A percentile compares a stretch with the other conserved stretches of the same genome.
phyloP scores from a whole-genome alignment of 2,113 vertebrate species.

The Coturnix japonica region DNA sequence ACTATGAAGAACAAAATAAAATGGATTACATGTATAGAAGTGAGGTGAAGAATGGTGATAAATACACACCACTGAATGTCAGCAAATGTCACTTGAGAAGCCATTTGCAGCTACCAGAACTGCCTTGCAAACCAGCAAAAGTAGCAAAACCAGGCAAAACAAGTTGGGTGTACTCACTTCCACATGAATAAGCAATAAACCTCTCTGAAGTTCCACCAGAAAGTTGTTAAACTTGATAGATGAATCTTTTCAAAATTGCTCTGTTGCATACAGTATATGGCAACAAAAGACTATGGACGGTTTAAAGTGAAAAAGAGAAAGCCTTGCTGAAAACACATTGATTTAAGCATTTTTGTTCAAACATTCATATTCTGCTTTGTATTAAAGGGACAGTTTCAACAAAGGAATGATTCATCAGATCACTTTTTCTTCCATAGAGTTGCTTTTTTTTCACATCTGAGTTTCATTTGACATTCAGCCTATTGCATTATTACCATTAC shows the following conservation, averaged over 20 bases:
- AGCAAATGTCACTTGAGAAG: constrained; percentile 99
- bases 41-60: constrained; percentile 94
- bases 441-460: not conserved
- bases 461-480: not conserved
- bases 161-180: constrained; percentile 90
- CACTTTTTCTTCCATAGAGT: not conserved
- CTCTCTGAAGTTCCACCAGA: constrained; percentile 89
- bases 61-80: constrained; percentile 99
- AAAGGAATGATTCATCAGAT: constrained; percentile 40
- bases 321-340: not conserved
- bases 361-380: not conserved
- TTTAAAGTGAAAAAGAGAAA: constrained; percentile 41
- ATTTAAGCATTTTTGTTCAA: constrained; percentile 45
- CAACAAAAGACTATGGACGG: constrained; percentile 46
- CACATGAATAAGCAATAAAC: constrained; percentile 97
- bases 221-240: constrained; percentile 91
- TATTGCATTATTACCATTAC: not conserved
- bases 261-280: constrained; percentile 18
- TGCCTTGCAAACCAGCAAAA: constrained; percentile 88
- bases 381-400: not conserved
- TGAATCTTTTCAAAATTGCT: constrained; percentile 75
- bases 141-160: constrained; percentile 87
- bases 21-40: constrained; percentile 92
- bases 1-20: constrained; percentile 91
- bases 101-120: constrained; percentile 95